Percentiles rank a stretch among this genome's conserved stretches.
Evolutionary conservation across 2,113 vertebrate genomes (phyloP).

Genomic region (Xenopus borealis): DNA sequence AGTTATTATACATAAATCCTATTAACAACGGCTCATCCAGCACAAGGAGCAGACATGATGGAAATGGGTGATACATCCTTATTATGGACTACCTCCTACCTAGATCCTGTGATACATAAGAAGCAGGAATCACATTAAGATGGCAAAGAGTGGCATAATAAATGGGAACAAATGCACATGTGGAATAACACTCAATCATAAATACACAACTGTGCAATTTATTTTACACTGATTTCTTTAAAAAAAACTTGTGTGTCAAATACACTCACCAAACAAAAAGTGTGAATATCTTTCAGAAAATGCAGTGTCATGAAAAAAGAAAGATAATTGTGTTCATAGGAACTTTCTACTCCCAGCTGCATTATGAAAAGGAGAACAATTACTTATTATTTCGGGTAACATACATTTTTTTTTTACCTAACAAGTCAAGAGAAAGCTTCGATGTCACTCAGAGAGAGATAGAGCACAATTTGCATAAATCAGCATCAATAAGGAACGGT

Average conservation of each 20-base stretch:
- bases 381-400: constrained; percentile 6
- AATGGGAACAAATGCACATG: neutral
- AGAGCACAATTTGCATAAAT: constrained; percentile 14
- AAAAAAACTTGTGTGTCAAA: neutral
- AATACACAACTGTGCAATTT: neutral
- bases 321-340: neutral
- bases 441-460: constrained; percentile 1
- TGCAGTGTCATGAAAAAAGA: constrained; percentile 10
- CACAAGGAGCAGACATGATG: neutral
- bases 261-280: neutral
- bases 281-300: neutral
- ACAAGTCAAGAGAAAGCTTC: constrained; percentile 8
- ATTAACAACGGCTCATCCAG: neutral
- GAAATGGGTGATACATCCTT: neutral
- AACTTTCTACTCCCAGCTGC: constrained; percentile 2
- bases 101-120: neutral
- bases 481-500: neutral
- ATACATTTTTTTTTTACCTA: constrained; percentile 7
- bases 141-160: neutral
- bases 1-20: neutral
- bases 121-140: neutral
- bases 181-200: neutral
- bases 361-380: constrained; percentile 1
- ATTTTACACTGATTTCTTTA: neutral
- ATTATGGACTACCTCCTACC: neutral